Base-by-base conservation (phyloP, 2,113 vertebrate species). In the Etia nguti region DNA sequence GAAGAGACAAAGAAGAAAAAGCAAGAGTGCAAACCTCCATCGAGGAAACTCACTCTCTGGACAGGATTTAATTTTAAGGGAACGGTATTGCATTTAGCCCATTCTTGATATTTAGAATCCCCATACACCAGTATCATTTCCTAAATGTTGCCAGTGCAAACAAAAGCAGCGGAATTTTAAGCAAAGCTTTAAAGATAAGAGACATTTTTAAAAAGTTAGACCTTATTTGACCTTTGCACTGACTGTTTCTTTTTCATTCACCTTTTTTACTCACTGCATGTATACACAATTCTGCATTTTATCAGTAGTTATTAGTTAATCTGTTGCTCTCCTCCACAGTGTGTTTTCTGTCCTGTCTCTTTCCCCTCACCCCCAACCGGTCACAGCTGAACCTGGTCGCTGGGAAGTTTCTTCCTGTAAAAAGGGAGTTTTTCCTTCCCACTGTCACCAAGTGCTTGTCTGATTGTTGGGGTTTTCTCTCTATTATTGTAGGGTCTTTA, bases 331-430 rank as follows among this genome's bases (percentile, higher is more conserved):
- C 31, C n/a, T 65, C 60, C 31, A 65, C 10, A 38, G 60, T 36
- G 60, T 36, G 18, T 3, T n/a, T 65, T 65, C 60, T 38, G 6
- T 65, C 36, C 31, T 65, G 60, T 65, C 31, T 38, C 60, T 10
- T 65, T 65, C 31, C 31, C 11, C 7, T 65, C 60, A 36, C 31
- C 31, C 0, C 0, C 31, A 65, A n/a, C 10, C 2, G 18, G 31
- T 62, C 59, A 65, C 31, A 65, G 31, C 60, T 62, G 57, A 60
- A 60, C 57, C 0, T 34, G 59, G 59, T 36, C 10, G 4, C 31
- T 36, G 31, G 6, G 3, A 62, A 36, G 18, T 62, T 36, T 62
- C 31, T 55, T 55, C n/a, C 54, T 24, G 54, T 55, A 22, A 55
- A 24, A 55, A 55, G 54, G 54, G 6, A 55, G 0, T 55, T 24